phyloP scores from a whole-genome alignment of 2,113 vertebrate species.

The Tursiops truncatus region DNA sequence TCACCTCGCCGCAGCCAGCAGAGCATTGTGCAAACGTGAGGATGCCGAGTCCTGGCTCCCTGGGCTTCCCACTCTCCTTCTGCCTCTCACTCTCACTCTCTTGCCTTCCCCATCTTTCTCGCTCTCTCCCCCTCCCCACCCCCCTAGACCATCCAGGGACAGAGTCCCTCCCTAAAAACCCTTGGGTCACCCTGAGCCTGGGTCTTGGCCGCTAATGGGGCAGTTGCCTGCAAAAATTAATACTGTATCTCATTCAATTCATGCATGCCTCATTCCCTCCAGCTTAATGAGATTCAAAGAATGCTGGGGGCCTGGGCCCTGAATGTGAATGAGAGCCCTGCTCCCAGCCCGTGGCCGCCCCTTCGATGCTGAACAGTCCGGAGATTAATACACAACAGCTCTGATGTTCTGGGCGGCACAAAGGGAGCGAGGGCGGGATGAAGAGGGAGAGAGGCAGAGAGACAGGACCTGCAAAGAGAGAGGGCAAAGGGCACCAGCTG shows the following conservation, averaged over 20 bases:
- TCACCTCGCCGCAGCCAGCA: background rate
- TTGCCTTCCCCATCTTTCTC: background rate
- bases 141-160: background rate
- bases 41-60: background rate
- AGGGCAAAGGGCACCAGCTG: background rate
- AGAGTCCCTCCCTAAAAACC: background rate
- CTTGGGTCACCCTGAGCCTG: slow-evolving; percentile 2
- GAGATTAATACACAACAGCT: background rate
- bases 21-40: background rate
- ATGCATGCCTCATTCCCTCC: slow-evolving; percentile 40
- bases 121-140: too few relatives aligned
- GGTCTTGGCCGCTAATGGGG: background rate
- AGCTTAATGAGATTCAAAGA: slow-evolving; percentile 49
- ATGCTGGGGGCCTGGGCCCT: background rate
- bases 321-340: slow-evolving; percentile 22
- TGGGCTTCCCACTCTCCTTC: background rate
- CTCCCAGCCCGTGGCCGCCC: background rate
- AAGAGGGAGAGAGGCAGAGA: background rate
- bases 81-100: background rate
- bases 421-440: background rate
- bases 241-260: slow-evolving; percentile 49
- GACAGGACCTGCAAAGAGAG: background rate
- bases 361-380: background rate
- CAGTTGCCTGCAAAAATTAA: slow-evolving; percentile 46
- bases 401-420: background rate